These are phyloP conservation scores for Tanytarsus gracilentus DNA, from an alignment of 2,888 invertebrate genomes.

Conservation along the genomic window DNA sequence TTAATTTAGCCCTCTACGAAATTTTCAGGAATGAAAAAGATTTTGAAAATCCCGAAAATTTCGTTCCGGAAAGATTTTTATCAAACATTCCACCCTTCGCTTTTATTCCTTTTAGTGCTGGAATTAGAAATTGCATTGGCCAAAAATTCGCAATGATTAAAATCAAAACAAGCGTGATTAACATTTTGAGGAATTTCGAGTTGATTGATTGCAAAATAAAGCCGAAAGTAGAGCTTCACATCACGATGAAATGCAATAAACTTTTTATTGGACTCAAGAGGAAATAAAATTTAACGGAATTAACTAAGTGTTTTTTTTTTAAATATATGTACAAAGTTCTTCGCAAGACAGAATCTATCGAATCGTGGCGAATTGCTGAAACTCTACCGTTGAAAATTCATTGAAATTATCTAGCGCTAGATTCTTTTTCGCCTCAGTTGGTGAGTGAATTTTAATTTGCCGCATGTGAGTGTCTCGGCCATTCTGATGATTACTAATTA, in stretches of 20 bases:
- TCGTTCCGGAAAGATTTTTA: conserved; percentile 41
- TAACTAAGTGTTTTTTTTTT: too few species aligned
- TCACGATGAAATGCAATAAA: conserved; percentile 1
- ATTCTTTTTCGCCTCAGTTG: conserved; percentile 49
- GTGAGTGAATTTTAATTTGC: conserved; percentile 92
- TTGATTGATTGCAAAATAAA: conserved; percentile 30
- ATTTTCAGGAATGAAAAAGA: conserved; percentile 35
- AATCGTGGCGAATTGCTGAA: conserved; percentile 72
- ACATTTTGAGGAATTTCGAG: conserved; percentile 39
- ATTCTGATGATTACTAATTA: conserved; percentile 97
- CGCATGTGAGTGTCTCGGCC: conserved; percentile 97
- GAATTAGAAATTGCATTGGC: conserved; percentile 31
- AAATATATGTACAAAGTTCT: neutral
- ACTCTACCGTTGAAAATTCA: conserved; percentile 71
- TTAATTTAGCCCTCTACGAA: conserved; percentile 13
- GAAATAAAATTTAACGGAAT: too few species aligned
- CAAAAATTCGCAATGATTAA: conserved; percentile 43
- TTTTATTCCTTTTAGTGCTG: conserved; percentile 42
- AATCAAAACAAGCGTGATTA: conserved; percentile 39
- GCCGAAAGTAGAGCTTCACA: neutral
- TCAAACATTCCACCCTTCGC: conserved; percentile 39
- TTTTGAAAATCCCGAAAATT: conserved; percentile 37
- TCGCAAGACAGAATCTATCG: conserved; percentile 45
- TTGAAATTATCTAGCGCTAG: conserved; percentile 58
- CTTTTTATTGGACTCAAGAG: conserved; percentile 9